Evolutionary conservation across 2,113 vertebrate genomes (phyloP), one percentile per base, ranked within the genome.

Genomic region (Chloroceryle aenea): DNA sequence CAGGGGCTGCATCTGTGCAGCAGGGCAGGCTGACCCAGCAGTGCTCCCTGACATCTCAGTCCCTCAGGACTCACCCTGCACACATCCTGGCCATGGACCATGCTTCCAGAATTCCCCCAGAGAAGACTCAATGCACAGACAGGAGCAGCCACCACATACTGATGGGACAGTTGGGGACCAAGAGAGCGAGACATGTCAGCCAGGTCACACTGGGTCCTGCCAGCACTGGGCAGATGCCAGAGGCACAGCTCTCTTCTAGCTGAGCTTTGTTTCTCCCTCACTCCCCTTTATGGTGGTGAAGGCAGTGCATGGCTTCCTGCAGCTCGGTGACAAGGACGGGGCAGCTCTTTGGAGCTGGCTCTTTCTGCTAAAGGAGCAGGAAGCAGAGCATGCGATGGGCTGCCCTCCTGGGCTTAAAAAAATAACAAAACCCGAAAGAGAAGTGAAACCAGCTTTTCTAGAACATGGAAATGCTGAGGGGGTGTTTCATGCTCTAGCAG

Each of bases 381-480:
- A 85, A 85, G 52, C 13, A 2, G 80, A 93, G 64, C 61, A 64
- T 52, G 27, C n/a, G 55, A 56, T 11, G 25, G 22, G 29, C 64
- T 74, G 85, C 36, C 26, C 45, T 94, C 25, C 56, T 59, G 34
- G 22, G 72, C 34, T 45, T 85, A 55, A 82, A 93, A 96, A 82
- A 94, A 96, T 85, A 58, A 14, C 50, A 69, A 25, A 94, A 82
- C 45, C 83, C 64, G 21, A 72, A 91, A 79, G 56, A 27, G 95
- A 96, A 97, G 74, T 92, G 95, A 96, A 96, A 96, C 34, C 8
- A 14, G 61, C 86, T 84, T 93, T 96, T 95, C 80, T 95, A 87
- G 83, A 95, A 84, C 47, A 67, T 96, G 93, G 93, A 96, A 95
- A 90, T 84, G 68, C 93, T 95, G 94, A 95, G 80, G 62, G 38